These are phyloP conservation scores for Odocoileus virginianus DNA, from an alignment of 2,113 vertebrate genomes.

Conservation along the genomic window DNA sequence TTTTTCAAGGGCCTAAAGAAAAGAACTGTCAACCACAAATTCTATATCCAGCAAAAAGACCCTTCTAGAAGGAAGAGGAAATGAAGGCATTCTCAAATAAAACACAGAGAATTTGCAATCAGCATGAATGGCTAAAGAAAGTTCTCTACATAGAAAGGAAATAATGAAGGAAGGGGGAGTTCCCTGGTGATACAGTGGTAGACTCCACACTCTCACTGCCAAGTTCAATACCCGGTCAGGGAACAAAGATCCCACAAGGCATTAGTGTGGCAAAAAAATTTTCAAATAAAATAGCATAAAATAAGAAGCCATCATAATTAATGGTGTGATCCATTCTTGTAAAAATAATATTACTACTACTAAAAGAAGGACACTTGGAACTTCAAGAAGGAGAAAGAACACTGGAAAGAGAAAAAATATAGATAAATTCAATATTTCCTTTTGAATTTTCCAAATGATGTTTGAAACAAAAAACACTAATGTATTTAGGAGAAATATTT, in stretches of 20 bases:
- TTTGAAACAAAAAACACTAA: neutral
- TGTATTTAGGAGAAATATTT: neutral
- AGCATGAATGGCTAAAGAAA: neutral
- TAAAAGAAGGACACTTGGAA: neutral
- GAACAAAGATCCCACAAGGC: neutral
- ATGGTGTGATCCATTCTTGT: neutral
- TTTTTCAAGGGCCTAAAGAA: neutral
- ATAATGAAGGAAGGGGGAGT: neutral
- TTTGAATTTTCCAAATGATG: neutral
- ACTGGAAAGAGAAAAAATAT: neutral
- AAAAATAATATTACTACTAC: neutral
- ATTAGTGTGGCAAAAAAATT: neutral
- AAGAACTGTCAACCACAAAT: neutral
- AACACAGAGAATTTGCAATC: neutral
- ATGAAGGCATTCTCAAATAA: neutral
- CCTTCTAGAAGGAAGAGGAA: neutral
- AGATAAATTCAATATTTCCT: neutral
- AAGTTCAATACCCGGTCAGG: neutral
- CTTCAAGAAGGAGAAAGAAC: neutral
- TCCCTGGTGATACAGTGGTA: neutral
- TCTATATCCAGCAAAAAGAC: neutral
- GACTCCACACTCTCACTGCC: neutral
- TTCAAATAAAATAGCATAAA: neutral
- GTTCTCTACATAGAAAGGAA: neutral
- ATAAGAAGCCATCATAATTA: neutral